Conservation (phyloP, 2,797 vertebrate genomes). For the Alosa sapidissima region DNA sequence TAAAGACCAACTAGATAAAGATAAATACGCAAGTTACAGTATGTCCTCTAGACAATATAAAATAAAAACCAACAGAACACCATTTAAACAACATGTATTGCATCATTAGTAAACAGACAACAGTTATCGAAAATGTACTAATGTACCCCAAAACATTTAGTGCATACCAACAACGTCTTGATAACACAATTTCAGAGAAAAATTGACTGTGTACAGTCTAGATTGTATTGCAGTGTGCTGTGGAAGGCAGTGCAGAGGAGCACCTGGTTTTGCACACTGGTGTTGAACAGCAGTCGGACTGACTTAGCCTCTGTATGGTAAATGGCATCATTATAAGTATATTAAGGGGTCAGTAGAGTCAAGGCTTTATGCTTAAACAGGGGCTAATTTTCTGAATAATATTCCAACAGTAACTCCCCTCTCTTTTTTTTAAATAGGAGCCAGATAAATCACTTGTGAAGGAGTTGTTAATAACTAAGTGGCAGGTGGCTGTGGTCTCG, state of each 20-base stretch:
- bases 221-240: slow-evolving; percentile 14
- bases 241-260: slow-evolving; percentile 11
- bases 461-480: slow-evolving; percentile 83
- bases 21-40: background rate
- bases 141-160: background rate
- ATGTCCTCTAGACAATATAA: background rate
- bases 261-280: slow-evolving; percentile 29
- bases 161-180: background rate
- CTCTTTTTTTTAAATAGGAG: slow-evolving; percentile 59
- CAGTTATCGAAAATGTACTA: background rate
- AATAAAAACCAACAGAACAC: background rate
- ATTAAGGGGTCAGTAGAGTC: slow-evolving; percentile 83
- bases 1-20: background rate
- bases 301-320: slow-evolving; percentile 77
- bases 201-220: slow-evolving; percentile 26
- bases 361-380: slow-evolving; percentile 79
- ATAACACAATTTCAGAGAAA: background rate
- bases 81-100: background rate
- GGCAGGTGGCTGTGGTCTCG: slow-evolving; percentile 76
- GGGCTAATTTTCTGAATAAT: slow-evolving; percentile 81
- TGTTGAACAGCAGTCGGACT: slow-evolving; percentile 28
- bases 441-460: slow-evolving; percentile 82
- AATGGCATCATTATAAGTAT: slow-evolving; percentile 86
- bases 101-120: background rate
- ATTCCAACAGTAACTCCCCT: slow-evolving; percentile 75